Percentiles rank a stretch among this genome's conserved stretches.
phyloP scores from a whole-genome alignment of 2,797 vertebrate species.

The Gymnopithys bicolor region DNA sequence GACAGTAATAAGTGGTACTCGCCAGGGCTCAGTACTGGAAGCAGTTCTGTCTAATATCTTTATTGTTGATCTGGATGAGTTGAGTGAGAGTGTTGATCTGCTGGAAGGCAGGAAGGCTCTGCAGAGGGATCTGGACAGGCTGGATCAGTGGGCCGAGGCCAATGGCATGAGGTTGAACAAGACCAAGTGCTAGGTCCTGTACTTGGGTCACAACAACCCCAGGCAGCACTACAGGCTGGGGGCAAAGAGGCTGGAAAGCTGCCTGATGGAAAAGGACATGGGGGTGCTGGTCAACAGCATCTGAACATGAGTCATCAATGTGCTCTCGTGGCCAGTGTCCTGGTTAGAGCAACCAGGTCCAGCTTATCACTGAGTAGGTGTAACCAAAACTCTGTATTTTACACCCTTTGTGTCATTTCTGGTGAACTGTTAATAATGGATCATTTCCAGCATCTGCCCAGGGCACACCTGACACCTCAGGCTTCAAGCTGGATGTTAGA shows the following conservation, averaged over 20 bases:
- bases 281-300: too few species aligned
- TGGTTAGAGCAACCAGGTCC: too few species aligned
- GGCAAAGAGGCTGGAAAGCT: neutral
- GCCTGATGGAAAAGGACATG: neutral
- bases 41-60: neutral
- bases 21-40: neutral
- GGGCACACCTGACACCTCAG: too few species aligned
- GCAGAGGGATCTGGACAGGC: neutral
- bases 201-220: neutral
- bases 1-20: fast-evolving
- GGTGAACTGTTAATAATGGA: too few species aligned
- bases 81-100: neutral
- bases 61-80: neutral
- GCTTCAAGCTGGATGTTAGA: too few species aligned
- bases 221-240: neutral
- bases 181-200: neutral
- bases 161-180: neutral
- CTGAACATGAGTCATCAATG: neutral
- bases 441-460: too few species aligned
- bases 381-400: too few species aligned
- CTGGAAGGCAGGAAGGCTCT: neutral
- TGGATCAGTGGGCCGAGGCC: fast-evolving
- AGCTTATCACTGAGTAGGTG: too few species aligned
- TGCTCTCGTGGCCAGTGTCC: too few species aligned
- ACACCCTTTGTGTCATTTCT: too few species aligned